Evolutionary conservation across 2,113 vertebrate genomes (phyloP).

Genomic region (Cephalopterus ornatus): DNA sequence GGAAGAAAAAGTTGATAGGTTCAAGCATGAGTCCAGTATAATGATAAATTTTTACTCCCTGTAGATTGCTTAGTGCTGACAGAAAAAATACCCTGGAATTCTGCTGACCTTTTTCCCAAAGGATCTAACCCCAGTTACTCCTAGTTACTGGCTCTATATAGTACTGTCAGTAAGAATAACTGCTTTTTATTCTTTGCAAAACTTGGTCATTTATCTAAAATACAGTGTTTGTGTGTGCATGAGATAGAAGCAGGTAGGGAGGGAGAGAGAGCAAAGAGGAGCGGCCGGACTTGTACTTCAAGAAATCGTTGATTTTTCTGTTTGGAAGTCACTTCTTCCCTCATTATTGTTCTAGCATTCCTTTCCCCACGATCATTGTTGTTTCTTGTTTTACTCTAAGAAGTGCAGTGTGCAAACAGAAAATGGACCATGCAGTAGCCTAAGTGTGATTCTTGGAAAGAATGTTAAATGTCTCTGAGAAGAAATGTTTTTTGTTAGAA

Average conservation of each 20-base stretch:
- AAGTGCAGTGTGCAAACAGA: background rate
- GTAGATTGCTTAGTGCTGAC: background rate
- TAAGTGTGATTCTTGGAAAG: background rate
- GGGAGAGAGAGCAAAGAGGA: background rate
- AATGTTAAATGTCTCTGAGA: background rate
- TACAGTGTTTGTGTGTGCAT: background rate
- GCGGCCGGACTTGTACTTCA: rapidly evolving
- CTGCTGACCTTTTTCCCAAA: constrained; percentile 1
- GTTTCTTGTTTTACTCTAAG: background rate
- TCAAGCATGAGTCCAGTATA: background rate
- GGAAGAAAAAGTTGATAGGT: background rate
- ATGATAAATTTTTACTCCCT: constrained; percentile 48
- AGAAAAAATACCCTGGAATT: constrained; percentile 35
- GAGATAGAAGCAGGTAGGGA: constrained; percentile 10
- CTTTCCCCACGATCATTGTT: background rate
- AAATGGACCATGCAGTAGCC: background rate
- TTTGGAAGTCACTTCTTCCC: background rate
- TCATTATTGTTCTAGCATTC: background rate
- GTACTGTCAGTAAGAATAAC: constrained; percentile 46
- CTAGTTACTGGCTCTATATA: constrained; percentile 23
- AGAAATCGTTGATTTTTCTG: background rate
- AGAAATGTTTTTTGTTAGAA: background rate
- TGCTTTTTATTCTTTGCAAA: background rate
- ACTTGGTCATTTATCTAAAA: background rate
- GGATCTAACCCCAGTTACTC: constrained; percentile 16